Base-by-base conservation (phyloP, 1,140 invertebrate genomes). In the Ips nitidus region DNA sequence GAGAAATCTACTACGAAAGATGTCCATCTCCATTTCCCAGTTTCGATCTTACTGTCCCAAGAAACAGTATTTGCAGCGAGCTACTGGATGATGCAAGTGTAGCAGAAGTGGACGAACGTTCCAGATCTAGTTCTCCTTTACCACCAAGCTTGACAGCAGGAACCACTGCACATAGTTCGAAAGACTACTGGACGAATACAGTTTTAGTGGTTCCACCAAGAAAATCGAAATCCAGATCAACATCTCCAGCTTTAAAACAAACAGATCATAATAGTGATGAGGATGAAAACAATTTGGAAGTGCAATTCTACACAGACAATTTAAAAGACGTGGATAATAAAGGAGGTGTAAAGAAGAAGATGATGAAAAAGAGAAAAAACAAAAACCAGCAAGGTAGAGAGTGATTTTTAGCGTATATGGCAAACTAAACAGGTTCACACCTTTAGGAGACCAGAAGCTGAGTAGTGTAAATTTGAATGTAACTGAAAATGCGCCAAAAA, bases 11-110 rank as follows among this genome's bases (percentile, higher is more conserved):
- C 37, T 70, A 62, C 36, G 43, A 66, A 60, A 66, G 73, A 53
- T 73, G 71, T 47, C 71, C 74, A 45, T 77, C 75, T 5, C 77
- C 77, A 1, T 76, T 75, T 62, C 75, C 77, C 7, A 72, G 62
- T 36, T 71, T 76, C 38, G 72, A 76, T 39, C 47, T 71, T n/a
- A 71, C 72, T 36, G 70, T 64, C 38, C 75, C 75, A 1, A 71
- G 75, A 70, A 74, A 76, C 37, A 77, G 76, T 47, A 69, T 77
- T 52, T 73, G 77, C 59, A 71, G 71, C 3, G 76, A 76, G 50
- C 58, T 77, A 7, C 52, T 75, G n/a, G 75, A 74, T 37, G 72
- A 74, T 42, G 58, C 50, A 22, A 75, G 67, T 47, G 73, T 75
- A 37, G 60, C 61, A 40, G 75, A 77, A 68, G 72, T 75, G 0